Conservation (phyloP, 2,797 vertebrate species). For the Pseudochirops cupreus region DNA sequence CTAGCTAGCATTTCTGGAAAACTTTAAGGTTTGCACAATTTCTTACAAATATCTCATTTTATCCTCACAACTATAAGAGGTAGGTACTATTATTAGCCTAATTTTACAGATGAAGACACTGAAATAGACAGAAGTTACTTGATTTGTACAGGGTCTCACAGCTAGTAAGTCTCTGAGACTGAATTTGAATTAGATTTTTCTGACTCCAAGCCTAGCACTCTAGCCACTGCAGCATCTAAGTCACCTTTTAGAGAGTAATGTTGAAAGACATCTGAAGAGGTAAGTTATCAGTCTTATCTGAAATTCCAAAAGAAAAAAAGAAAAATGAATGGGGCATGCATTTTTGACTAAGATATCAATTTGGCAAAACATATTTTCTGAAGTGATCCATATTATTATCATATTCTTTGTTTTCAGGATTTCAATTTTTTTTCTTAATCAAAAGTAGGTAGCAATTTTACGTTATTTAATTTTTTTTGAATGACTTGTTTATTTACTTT, state of each 20-base stretch:
- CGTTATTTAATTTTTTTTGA: not conserved
- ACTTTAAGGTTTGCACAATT: not conserved
- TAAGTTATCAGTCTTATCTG: slow-evolving; percentile 32
- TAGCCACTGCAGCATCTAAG: not conserved
- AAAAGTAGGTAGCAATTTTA: slow-evolving; percentile 30
- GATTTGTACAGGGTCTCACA: not conserved
- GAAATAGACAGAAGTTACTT: not conserved
- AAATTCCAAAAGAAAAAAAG: slow-evolving; percentile 57
- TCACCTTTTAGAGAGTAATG: not conserved
- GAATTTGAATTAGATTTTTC: not conserved
- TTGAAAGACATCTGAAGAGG: slow-evolving; percentile 54
- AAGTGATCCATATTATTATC: slow-evolving; percentile 31
- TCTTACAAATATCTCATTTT: not conserved
- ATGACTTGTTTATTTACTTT: no score
- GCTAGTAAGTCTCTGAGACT: not conserved
- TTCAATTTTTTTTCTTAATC: slow-evolving; percentile 17
- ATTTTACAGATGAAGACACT: not conserved
- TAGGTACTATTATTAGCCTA: not conserved
- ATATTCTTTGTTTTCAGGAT: slow-evolving; percentile 48
- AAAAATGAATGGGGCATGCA: slow-evolving; percentile 39
- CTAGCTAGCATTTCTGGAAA: not conserved
- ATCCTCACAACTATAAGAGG: not conserved
- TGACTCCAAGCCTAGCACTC: not conserved
- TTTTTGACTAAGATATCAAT: slow-evolving; percentile 36
- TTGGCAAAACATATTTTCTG: slow-evolving; percentile 39